Evolutionary conservation across 2,797 vertebrate species (phyloP), one percentile per base, ranked within the genome.

Genomic region (Epinephelus coioides): DNA sequence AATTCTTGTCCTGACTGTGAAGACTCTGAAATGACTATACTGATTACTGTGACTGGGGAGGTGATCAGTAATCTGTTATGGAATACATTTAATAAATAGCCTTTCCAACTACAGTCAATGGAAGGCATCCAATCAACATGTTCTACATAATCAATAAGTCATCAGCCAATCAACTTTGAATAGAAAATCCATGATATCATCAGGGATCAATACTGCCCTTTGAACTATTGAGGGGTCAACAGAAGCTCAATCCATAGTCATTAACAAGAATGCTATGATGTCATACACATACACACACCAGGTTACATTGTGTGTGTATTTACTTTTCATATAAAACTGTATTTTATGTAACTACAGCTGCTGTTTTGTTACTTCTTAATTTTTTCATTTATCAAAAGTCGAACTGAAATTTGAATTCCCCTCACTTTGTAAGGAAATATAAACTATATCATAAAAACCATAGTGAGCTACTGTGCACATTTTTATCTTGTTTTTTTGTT

Each of bases 171-270:
- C 55, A 53, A 9, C 50, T 67, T 12, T 56, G 38, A 76, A 68
- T 63, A 38, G 51, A 6, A 69, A 77, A 64, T 38, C 59, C 60
- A 69, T 56, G 11, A 40, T 51, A 50, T 68, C 69, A 69, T 23
- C 60, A 49, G 18, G 38, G 49, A 66, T 75, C 76, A 75, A 79
- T 83, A 34, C 3, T 62, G 76, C 66, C 49, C 66, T 66, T 49
- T 78, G 46, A 60, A 40, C 23, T 55, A 40, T 14, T 23, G 44
- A 64, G 5, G 47, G 12, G 43, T 56, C n/a, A 60, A 43, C 50
- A 55, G 21, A 44, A 11, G 38, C 18, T 10, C 13, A 10, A 53
- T 59, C 64, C 15, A 78, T 47, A 21, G 40, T 60, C 70, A 78
- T 78, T 70, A 57, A 47, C 50, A 68, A 30, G 8, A 62, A 54